Conservation (phyloP, 2,888 invertebrate genomes). For the Endomychus coccineus region DNA sequence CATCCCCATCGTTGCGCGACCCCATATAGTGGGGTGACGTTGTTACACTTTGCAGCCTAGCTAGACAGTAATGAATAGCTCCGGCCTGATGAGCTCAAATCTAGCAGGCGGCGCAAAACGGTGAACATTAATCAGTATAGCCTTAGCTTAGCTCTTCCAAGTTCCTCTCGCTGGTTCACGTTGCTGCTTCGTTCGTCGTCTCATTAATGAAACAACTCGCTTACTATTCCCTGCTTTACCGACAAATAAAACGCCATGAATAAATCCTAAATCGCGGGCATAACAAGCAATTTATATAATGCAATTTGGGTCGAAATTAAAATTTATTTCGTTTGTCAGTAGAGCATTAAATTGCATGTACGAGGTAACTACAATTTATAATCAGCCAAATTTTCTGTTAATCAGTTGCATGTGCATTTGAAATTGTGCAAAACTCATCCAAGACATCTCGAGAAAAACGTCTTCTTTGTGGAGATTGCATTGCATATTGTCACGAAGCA, state of each 20-base stretch:
- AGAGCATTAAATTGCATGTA: too few species aligned
- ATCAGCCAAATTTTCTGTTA: too few species aligned
- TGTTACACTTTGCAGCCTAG: conserved; percentile 26
- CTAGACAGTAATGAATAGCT: conserved; percentile 39
- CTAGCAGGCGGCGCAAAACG: conserved; percentile 38
- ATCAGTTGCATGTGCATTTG: too few species aligned
- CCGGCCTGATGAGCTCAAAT: conserved; percentile 36
- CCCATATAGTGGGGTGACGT: conserved; percentile 11
- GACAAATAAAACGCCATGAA: conserved; percentile 30
- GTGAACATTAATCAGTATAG: conserved; percentile 36
- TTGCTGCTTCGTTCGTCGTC: conserved; percentile 29
- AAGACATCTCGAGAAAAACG: too few species aligned
- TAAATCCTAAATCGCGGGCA: conserved; percentile 27
- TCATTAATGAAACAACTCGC: conserved; percentile 34
- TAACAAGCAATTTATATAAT: too few species aligned
- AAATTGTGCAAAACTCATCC: too few species aligned
- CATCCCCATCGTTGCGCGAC: conserved; percentile 13
- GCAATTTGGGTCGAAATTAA: too few species aligned
- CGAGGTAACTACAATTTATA: too few species aligned
- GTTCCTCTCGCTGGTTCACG: conserved; percentile 18
- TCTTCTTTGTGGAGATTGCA: too few species aligned
- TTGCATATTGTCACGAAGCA: too few species aligned
- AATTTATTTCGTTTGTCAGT: too few species aligned
- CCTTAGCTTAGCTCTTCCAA: conserved; percentile 24
- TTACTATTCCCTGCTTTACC: conserved; percentile 20